Evolutionary conservation across 2,797 vertebrate species (phyloP), one percentile per base, ranked within the genome.

Genomic region (Vireo griseus): DNA sequence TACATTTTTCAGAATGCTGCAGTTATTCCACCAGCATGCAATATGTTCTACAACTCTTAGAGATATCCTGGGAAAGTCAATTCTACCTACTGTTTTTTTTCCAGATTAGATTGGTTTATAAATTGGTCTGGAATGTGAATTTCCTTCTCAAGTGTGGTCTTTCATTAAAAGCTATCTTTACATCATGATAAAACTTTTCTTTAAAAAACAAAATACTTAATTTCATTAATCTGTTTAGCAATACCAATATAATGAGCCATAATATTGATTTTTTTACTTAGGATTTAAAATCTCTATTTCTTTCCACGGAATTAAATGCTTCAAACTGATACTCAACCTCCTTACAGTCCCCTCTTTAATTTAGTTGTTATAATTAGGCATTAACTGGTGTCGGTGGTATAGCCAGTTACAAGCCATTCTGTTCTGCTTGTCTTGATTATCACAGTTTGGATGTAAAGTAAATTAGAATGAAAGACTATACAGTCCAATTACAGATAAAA

Each of bases 401-500:
- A 98, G 98, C 99, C 98, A 98, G 99, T 99, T 99, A 99, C 99
- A 99, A 99, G 98, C 98, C 99, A 98, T 98, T 99, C 99, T 99
- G 98, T 99, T 99, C 99, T 99, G 99, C 99, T 99, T 99, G 99
- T 99, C 99, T 99, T 99, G 99, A 99, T 99, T 99, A 99, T 99
- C 99, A 99, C 98, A 98, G 99, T 99, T 99, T 99, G 99, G 99
- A 99, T 98, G 98, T 98, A 99, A 99, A 99, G 99, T 99, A 99
- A 99, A 99, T 99, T 99, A 99, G 99, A 99, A 99, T 99, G 99
- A 99, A 99, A 99, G 99, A 98, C 98, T 99, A 99, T 99, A 99
- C 99, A 98, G 99, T 99, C 99, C 99, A 99, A 99, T 99, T 99
- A 99, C 99, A 98, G 99, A 99, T 99, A 99, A 99, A 99, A 99